Base-by-base conservation (phyloP, 2,797 vertebrate genomes). In the Trichosurus vulpecula region DNA sequence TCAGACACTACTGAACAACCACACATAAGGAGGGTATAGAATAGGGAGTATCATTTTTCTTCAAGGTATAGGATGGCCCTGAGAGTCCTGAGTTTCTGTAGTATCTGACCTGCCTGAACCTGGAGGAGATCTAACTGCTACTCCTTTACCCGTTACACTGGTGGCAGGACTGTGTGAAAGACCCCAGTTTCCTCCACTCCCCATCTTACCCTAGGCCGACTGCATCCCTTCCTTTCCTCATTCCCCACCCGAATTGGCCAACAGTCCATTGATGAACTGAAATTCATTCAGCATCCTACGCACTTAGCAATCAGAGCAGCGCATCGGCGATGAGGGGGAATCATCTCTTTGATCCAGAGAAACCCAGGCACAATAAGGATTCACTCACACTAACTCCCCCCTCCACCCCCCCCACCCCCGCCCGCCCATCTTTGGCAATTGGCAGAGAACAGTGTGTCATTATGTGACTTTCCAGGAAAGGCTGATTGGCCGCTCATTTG, bases 401-500 rank as follows among this genome's bases (percentile, higher is more conserved):
- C n/a, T n/a, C n/a, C n/a, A n/a, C n/a, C n/a, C n/a, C n/a, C n/a
- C n/a, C n/a, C n/a, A n/a, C n/a, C n/a, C n/a, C n/a, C n/a, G n/a
- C n/a, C 22, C 41, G 0, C n/a, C 1, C 0, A 0, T 87, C 87
- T 53, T 89, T 0, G 0, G 90, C 90, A 0, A 30, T 47, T 96
- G 94, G 92, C 94, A 92, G 54, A 55, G 97, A 95, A 90, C 95
- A 93, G 57, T 52, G 74, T 27, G 9, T 27, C 92, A 3, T 93
- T 47, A 90, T 1, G 56, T 96, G 96, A 95, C 92, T 94, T n/a
- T 29, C 5, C 97, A 96, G 96, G 97, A 74, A 61, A 52, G 97
- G 94, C 90, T 54, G 97, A 97, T 97, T 96, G 98, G 97, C 97
- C 93, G 92, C 97, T 93, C 96, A 57, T 93, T 97, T 96, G 97